Percentiles rank a stretch among this genome's conserved stretches.
Conservation (phyloP, 2,888 invertebrate species). For the Prenolepis imparis region DNA sequence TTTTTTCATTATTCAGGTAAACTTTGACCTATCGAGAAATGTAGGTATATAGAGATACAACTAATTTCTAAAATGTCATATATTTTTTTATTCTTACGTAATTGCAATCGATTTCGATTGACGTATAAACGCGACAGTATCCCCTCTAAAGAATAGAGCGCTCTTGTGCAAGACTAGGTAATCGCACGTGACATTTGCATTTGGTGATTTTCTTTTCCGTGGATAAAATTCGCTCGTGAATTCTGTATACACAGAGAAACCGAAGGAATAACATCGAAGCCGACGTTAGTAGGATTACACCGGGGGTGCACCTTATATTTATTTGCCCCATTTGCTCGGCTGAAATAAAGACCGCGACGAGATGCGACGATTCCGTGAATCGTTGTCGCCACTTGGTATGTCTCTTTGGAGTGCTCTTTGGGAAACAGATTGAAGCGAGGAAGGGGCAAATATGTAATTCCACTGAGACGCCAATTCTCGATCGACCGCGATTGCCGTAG, state of each 20-base stretch:
- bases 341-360: constrained; percentile 4
- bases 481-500: constrained; percentile 34
- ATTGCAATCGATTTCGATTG: background rate
- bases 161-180: background rate
- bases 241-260: background rate
- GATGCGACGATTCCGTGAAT: background rate
- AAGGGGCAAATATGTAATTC: constrained; percentile 58
- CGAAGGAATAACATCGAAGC: constrained; percentile 12
- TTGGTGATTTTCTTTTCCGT: constrained; percentile 17
- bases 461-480: constrained; percentile 50
- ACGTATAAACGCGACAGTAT: background rate
- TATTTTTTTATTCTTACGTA: background rate
- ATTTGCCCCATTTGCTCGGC: constrained; percentile 10
- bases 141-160: background rate
- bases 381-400: background rate
- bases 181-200: constrained; percentile 33
- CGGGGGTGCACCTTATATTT: constrained; percentile 23
- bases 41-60: background rate
- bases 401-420: background rate
- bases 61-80: background rate
- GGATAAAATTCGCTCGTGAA: background rate
- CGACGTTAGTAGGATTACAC: constrained; percentile 18
- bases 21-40: background rate
- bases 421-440: background rate
- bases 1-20: background rate